phyloP scores from a whole-genome alignment of 2,113 vertebrate genomes.

The Chrysochloris asiatica region DNA sequence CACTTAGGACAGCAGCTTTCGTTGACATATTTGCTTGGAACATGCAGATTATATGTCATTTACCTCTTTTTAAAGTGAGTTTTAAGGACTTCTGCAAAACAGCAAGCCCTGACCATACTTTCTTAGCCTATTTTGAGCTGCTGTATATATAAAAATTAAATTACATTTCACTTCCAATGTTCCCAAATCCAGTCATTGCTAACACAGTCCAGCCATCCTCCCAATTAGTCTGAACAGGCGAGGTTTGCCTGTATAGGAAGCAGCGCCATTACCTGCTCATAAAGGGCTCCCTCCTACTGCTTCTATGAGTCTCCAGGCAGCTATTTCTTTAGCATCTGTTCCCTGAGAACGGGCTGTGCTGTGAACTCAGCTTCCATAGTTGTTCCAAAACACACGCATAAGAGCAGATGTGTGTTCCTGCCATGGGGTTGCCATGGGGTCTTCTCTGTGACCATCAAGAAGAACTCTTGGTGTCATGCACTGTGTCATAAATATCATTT shows the following conservation, averaged over 20 bases:
- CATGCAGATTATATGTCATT: neutral
- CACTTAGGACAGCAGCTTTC: too few relatives aligned
- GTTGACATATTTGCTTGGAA: neutral
- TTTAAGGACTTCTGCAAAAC: neutral
- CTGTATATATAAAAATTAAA: conserved; percentile 9
- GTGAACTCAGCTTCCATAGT: neutral
- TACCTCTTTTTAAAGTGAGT: neutral
- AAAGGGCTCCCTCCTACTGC: neutral
- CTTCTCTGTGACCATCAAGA: neutral
- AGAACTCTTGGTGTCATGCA: neutral
- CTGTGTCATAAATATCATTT: neutral
- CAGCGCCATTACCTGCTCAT: neutral
- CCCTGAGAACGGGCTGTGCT: neutral
- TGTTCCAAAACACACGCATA: neutral
- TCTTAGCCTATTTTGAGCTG: neutral
- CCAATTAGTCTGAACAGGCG: neutral
- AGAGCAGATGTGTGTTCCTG: neutral
- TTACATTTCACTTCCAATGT: neutral
- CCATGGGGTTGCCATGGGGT: neutral
- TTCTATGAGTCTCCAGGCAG: neutral
- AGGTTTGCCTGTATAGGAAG: neutral
- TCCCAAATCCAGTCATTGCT: neutral
- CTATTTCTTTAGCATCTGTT: neutral
- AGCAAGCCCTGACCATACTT: neutral
- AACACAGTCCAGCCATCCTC: neutral